Conservation (phyloP, 1,140 invertebrate genomes). For the Euura lappo region DNA sequence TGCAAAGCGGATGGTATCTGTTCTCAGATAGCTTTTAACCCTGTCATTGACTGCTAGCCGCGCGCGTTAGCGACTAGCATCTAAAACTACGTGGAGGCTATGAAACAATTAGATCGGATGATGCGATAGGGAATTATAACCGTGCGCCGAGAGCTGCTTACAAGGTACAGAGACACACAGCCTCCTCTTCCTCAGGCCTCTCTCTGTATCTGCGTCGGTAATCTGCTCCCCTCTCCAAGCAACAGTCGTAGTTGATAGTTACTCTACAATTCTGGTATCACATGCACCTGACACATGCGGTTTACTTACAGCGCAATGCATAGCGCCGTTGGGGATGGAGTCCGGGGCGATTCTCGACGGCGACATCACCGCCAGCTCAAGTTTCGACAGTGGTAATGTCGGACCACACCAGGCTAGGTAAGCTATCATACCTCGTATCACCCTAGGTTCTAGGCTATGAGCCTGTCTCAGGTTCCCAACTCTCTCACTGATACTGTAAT, state of each 20-base stretch:
- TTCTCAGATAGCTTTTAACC: conserved; percentile 32
- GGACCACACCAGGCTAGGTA: conserved; percentile 75
- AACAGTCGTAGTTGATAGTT: too few species aligned
- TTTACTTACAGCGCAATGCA: conserved; percentile 67
- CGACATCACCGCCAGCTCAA: conserved; percentile 75
- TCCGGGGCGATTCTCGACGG: conserved; percentile 71
- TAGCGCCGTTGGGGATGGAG: conserved; percentile 74
- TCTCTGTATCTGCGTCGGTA: too few species aligned
- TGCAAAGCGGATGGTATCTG: too few species aligned
- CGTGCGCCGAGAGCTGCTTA: too few species aligned
- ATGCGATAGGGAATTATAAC: neutral
- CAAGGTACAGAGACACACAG: too few species aligned
- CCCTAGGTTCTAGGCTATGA: neutral
- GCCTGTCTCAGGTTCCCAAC: too few species aligned
- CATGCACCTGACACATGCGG: too few species aligned
- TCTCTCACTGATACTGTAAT: too few species aligned
- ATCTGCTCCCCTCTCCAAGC: too few species aligned
- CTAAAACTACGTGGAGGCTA: conserved; percentile 8
- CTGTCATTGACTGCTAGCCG: conserved; percentile 40
- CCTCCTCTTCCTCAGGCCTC: too few species aligned
- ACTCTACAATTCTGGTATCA: too few species aligned
- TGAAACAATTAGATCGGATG: conserved; percentile 50
- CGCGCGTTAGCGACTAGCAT: conserved; percentile 11
- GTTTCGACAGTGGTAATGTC: conserved; percentile 74
- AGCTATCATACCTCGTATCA: conserved; percentile 21